Evolutionary conservation across 2,113 vertebrate species (phyloP), one percentile per base, ranked within the genome.

Genomic region (Salvelinus sp.): DNA sequence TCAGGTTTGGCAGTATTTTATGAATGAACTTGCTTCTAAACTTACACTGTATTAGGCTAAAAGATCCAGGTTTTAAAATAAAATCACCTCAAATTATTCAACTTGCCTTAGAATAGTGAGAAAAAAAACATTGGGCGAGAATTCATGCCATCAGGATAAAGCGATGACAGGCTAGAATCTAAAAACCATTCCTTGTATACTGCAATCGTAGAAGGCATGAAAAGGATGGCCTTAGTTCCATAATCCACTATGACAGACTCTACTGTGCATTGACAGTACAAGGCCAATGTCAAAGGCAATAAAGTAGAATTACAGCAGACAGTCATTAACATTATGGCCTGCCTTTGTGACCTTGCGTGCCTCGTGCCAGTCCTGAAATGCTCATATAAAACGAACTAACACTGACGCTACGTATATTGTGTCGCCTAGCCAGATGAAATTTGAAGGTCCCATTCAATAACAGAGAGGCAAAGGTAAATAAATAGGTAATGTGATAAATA

Each of bases 301-400:
- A 10, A 44, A 44, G 38, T 44, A 44, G 38, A 98, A 97, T 98
- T 94, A 98, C 97, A 70, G n/a, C 23, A 54, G 44, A 50, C 22
- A 70, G 47, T 12, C 47, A 70, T 6, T 65, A 65, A 65, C 25
- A 54, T 48, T 69, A 44, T 20, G 25, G 18, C 16, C 13, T 54
- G 38, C 38, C 47, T 50, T 4, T 54, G 64, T 63, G 38, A 44
- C 9, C 38, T 44, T 44, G 9, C 20, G 68, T 25, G 9, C n/a
- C 63, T 44, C 9, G 33, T 28, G 63, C 63, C 63, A 14, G 22
- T 13, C 44, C 54, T 76, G 50, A 13, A 67, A 67, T 25, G 6
- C 47, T 27, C 9, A 44, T 44, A 44, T 44, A 44, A 23, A 33
- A 33, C 1, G 0, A 33, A 22, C 62, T 13, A 10, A 90, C 98